Base-by-base conservation (phyloP, 2,797 vertebrate genomes). In the Hafferia zeledoni region DNA sequence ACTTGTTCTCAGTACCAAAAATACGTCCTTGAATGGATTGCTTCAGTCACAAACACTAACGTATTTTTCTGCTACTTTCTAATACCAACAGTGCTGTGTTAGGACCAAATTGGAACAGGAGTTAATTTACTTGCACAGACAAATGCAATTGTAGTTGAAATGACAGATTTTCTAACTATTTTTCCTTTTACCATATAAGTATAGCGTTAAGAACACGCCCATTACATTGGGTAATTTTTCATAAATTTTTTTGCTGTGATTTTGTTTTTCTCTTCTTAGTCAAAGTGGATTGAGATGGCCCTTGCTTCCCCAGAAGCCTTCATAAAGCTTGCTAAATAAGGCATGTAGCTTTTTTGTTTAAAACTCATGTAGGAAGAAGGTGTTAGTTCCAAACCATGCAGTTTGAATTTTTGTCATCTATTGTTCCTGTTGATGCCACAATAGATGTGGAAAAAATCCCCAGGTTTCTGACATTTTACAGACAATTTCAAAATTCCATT, bases 271-370 rank as follows among this genome's bases (percentile, higher is more conserved):
- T 94, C 23, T 25, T 77, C 44, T 41, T 79, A 61, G 28, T 74
- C 61, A 71, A 75, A 63, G 56, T 56, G 22, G 8, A 92, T 96
- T 87, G 85, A 95, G 85, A 83, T 47, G 25, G 17, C 6, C 41
- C 41, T 43, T 43, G 41, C 41, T 43, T 43, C 17, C 41, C 47
- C 83, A 87, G 89, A 95, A 94, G 46, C 75, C 90, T 92, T 87
- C 75, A 64, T 87, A 94, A 94, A 90, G 90, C 47, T 63, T 63
- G 57, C 64, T 89, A 91, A 96, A 64, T 33, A 95, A 49, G 82
- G 89, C 14, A 64, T 2, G 27, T 75, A 75, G 33, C 49, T 96
- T 93, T 92, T 50, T 69, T 90, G 47, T 78, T 97, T 95, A 93
- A 94, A 93, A 74, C 78, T 77, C 14, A 24, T 11, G 86, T 86